Base-by-base conservation (phyloP, 2,888 invertebrate species). In the Drosophila demipolita region DNA sequence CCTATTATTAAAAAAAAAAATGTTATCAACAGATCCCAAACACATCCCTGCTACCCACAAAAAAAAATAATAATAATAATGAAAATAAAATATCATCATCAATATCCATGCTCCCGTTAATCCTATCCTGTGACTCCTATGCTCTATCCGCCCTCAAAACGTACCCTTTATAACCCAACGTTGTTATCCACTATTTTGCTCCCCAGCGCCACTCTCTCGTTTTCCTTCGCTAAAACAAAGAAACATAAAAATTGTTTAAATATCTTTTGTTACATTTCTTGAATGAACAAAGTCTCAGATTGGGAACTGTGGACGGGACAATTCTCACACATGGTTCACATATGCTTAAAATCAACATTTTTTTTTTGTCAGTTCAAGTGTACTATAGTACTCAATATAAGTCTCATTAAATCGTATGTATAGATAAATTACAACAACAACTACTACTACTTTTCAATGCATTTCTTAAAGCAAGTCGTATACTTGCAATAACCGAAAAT, bases 301-400 rank as follows among this genome's bases (percentile, higher is more conserved):
- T 96, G 95, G 95, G 95, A 95, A 95, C 95, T 95, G 95, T 95
- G 95, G 95, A 95, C 95, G 95, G 95, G 95, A 95, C 95, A 95
- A 92, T 95, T 95, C 95, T 95, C 95, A 95, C 95, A 95, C 95
- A 95, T 95, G 90, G 92, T 93, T 93, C 92, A 92, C 91, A 93
- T 92, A 92, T 93, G 93, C 92, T 87, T 89, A 76, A 82, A 82
- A 59, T 54, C 57, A 57, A 67, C 62, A 36, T 9, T 54, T 42
- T 69, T 58, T 62, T 70, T 61, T 35, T 70, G 70, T 63, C 70
- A 70, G 54, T 61, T 66, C 66, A 77, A 72, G 67, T 78, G 75
- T 73, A 78, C 78, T 35, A 74, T 73, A 82, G 70, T 68, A 69
- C 66, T 65, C 66, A 72, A 58, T 52, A 70, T 82, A 78, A 80